Conservation (phyloP, 2,113 vertebrate genomes). For the Pungitius pungitius region DNA sequence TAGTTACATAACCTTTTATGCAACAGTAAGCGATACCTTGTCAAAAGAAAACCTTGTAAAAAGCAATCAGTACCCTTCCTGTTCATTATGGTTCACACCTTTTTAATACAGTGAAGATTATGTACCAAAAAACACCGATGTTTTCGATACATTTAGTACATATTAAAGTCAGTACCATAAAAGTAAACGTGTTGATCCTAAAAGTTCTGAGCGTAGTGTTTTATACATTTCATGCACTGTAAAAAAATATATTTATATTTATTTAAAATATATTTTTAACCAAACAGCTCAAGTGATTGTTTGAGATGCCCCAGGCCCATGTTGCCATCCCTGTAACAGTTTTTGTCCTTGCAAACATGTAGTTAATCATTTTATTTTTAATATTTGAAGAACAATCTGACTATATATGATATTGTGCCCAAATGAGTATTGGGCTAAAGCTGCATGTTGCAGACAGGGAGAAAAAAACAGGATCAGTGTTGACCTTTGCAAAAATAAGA, state of each 20-base stretch:
- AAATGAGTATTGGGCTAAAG: neutral
- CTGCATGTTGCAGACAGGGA: neutral
- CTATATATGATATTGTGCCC: neutral
- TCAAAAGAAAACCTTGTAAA: neutral
- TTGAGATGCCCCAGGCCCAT: neutral
- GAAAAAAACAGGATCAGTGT: neutral
- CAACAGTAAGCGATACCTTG: neutral
- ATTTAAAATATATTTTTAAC: no score
- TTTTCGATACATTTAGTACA: neutral
- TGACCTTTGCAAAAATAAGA: no score
- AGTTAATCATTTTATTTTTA: neutral
- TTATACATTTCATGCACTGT: neutral
- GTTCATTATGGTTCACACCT: neutral
- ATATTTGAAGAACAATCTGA: neutral
- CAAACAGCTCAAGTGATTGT: neutral
- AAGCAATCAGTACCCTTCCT: neutral
- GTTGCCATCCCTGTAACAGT: neutral
- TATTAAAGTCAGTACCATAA: neutral
- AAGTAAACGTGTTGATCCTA: neutral
- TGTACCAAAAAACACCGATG: neutral
- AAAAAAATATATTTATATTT: neutral
- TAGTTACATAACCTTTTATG: conserved; percentile 12
- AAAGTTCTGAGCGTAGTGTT: neutral
- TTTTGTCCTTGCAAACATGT: neutral
- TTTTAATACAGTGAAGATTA: neutral